Conservation (phyloP, 1,140 invertebrate species). For the Euwallacea fornicatus region DNA sequence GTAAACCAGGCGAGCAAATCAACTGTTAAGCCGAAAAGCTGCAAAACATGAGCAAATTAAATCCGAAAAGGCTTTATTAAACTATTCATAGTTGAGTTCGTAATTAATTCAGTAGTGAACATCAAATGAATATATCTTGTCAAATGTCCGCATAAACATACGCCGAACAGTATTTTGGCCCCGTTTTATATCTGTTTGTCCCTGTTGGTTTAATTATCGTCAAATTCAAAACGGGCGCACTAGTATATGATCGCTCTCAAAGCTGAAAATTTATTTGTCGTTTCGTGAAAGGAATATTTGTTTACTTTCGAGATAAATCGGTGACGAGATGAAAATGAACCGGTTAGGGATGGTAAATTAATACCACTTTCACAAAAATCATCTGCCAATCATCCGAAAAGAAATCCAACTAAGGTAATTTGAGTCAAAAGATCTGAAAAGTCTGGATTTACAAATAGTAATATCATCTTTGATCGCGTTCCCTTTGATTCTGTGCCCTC, state of each 20-base stretch:
- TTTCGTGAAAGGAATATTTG: constrained; percentile 51
- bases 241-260: constrained; percentile 43
- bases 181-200: constrained; percentile 45
- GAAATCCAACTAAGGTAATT: too few species aligned
- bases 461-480: too few species aligned
- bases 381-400: too few species aligned
- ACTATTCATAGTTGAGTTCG: constrained; percentile 37
- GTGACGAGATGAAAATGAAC: too few species aligned
- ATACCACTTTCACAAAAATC: too few species aligned
- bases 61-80: constrained; percentile 35
- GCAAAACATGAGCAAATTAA: constrained; percentile 23
- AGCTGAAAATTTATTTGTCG: constrained; percentile 52
- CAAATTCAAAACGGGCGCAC: constrained; percentile 46
- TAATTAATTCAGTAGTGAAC: constrained; percentile 34
- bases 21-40: constrained; percentile 28
- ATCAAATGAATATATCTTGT: constrained; percentile 39
- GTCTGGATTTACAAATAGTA: too few species aligned
- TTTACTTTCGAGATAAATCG: constrained; percentile 25
- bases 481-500: too few species aligned
- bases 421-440: too few species aligned
- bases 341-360: too few species aligned
- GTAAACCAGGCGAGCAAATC: constrained; percentile 12
- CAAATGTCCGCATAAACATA: constrained; percentile 34
- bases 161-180: constrained; percentile 40
- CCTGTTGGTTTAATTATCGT: constrained; percentile 47